Base-by-base conservation (phyloP, 2,113 vertebrate genomes). In the Caranx ignobilis region DNA sequence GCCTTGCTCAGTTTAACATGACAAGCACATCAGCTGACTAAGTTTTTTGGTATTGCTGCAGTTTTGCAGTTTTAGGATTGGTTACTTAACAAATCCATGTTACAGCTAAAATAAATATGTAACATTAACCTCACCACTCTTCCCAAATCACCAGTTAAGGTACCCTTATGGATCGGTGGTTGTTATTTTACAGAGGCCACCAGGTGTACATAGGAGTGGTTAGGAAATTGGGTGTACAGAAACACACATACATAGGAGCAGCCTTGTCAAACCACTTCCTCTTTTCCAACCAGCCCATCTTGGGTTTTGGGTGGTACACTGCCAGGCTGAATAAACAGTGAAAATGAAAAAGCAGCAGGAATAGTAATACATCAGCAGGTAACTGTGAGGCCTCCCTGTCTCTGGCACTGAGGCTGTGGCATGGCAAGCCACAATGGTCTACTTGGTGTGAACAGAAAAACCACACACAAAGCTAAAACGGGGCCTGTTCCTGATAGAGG, bases 261-360 rank as follows among this genome's bases (percentile, higher is more conserved):
- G 77, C 84, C 86, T 81, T 79, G 41, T 48, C 43, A 11, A 77
- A 78, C 68, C 84, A 86, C 85, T 92, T 92, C 82, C 87, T 92
- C 55, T 83, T 78, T 85, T 92, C 84, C 82, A 79, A 60, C 66
- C 74, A 76, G 81, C 74, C 78, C 76, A 18, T 71, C 10, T 1
- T 83, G 73, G 83, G 71, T 78, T 89, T 86, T 80, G 90, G 88
- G 84, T 88, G 87, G 88, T 89, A 57, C 80, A 72, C 67, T 84
- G 78, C 83, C 84, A 88, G 83, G 71, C 89, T 91, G 87, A 86
- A 83, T 75, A 88, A 92, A 89, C 88, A 90, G 45, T n/a, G 69
- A 56, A 84, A 82, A 84, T 78, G 65, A 77, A 79, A 52, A 77
- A 78, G 18, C 64, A 4, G 64, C 63, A 39, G 78, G 74, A 87